A percentile compares a stretch with the other conserved stretches of the same genome.
These are phyloP conservation scores for Sminthurides bifidus DNA, from an alignment of 1,140 invertebrate species.

Conservation along the genomic window DNA sequence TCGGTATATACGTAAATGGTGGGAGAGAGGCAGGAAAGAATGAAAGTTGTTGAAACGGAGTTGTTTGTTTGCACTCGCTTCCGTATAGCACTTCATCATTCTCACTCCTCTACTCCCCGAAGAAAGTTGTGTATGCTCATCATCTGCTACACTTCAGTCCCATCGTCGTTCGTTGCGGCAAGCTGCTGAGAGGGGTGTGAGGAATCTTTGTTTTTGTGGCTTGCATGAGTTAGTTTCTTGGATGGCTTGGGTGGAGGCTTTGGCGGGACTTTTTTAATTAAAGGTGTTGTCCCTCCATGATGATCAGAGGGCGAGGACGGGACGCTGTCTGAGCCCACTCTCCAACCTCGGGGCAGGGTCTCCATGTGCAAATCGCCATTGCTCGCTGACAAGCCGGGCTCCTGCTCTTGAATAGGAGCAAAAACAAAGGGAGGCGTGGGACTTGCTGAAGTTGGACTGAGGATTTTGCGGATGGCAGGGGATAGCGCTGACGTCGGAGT, in stretches of 20 bases:
- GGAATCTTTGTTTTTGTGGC: constrained; percentile 17
- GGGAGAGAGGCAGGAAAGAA: too few relatives aligned
- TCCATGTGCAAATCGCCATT: constrained; percentile 1
- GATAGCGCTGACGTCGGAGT: constrained; percentile 4
- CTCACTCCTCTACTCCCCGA: neutral
- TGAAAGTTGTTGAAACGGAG: too few relatives aligned
- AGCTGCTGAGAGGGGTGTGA: constrained; percentile 18
- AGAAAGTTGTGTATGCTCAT: neutral
- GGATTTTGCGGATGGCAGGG: constrained; percentile 5
- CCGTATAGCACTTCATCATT: too few relatives aligned
- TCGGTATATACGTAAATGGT: too few relatives aligned
- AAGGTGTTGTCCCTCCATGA: constrained; percentile 1
- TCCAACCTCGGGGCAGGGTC: constrained; percentile 18
- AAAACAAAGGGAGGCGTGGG: constrained; percentile 12
- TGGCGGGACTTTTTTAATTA: constrained; percentile 35
- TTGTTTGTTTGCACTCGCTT: too few relatives aligned
- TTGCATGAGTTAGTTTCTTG: constrained; percentile 18
- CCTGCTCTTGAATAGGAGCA: constrained; percentile 24
- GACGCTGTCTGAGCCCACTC: neutral
- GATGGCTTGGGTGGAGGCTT: constrained; percentile 35
- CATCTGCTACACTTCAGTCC: constrained; percentile 33
- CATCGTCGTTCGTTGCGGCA: constrained; percentile 31
- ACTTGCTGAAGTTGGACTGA: constrained; percentile 1
- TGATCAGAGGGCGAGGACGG: neutral
- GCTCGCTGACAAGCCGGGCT: neutral